Conservation (phyloP, 64 coral and sea anemone genomes). For the Anthopleura sola region DNA sequence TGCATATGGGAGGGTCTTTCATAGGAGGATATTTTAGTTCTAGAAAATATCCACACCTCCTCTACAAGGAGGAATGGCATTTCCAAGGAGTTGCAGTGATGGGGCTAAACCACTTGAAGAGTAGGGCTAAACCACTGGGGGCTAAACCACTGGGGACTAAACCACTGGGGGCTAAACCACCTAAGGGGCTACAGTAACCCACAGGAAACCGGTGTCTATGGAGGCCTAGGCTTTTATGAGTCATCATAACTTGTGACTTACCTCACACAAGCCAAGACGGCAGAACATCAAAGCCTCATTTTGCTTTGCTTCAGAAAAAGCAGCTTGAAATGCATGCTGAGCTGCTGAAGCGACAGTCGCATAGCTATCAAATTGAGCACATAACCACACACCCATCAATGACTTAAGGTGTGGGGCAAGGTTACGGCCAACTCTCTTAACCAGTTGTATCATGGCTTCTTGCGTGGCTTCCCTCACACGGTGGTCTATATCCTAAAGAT, state of each 20-base stretch:
- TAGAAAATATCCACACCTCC: background rate
- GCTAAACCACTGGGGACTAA: no score
- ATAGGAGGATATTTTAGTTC: no score
- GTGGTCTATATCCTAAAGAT: slow-evolving; percentile 88
- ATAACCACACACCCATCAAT: slow-evolving; percentile 84
- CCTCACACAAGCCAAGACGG: slow-evolving; percentile 71
- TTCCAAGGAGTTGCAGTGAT: no score
- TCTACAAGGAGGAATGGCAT: background rate
- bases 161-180: no score
- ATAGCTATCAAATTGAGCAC: slow-evolving; percentile 89
- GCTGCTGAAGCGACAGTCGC: slow-evolving; percentile 75
- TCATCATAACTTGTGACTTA: background rate
- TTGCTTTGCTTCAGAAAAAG: slow-evolving; percentile 70
- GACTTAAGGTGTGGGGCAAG: slow-evolving; percentile 87
- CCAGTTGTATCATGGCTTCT: slow-evolving; percentile 92
- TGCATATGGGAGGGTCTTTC: no score
- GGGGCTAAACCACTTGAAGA: no score
- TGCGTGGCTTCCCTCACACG: slow-evolving; percentile 92
- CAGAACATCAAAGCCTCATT: slow-evolving; percentile 80
- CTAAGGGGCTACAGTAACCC: no score
- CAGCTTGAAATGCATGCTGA: slow-evolving; percentile 61
- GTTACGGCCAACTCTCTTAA: slow-evolving; percentile 71
- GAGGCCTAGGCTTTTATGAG: background rate
- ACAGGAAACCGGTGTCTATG: no score
- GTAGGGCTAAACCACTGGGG: no score